Conservation (phyloP, 2,113 vertebrate species). For the Spea multiplicata region DNA sequence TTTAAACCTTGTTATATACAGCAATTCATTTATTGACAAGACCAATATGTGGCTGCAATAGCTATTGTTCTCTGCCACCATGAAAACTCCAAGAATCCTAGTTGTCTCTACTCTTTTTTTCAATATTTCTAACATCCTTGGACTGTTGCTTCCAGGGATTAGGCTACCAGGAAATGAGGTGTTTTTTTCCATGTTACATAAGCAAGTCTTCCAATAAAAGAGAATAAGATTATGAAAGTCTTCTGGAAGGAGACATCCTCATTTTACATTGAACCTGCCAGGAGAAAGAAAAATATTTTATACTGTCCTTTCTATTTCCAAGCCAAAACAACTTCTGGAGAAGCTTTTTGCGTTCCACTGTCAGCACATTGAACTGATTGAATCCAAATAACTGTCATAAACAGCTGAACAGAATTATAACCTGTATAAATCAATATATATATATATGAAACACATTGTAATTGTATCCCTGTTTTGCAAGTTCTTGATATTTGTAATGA, state of each 20-base stretch:
- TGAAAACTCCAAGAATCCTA: too few species aligned
- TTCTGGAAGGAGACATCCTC: slow-evolving; percentile 17
- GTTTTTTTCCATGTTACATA: slow-evolving; percentile 25
- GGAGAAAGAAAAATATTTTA: slow-evolving; percentile 28
- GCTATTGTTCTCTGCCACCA: too few species aligned
- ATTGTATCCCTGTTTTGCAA: too few species aligned
- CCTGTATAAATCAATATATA: too few species aligned
- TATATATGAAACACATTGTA: too few species aligned
- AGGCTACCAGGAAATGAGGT: background rate
- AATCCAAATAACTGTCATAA: slow-evolving; percentile 7
- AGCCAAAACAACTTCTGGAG: slow-evolving; percentile 17
- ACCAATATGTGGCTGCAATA: too few species aligned
- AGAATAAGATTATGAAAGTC: background rate
- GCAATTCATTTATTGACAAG: too few species aligned
- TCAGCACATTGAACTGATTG: slow-evolving; percentile 23
- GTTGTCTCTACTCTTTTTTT: too few species aligned
- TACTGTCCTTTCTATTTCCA: background rate
- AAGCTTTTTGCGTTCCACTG: background rate
- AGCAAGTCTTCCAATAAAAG: slow-evolving; percentile 2
- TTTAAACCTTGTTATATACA: too few species aligned
- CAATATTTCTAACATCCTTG: background rate
- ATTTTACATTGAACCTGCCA: slow-evolving; percentile 26
- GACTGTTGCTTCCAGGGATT: background rate
- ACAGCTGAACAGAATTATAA: slow-evolving; percentile 10
- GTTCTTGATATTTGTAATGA: too few species aligned